Evolutionary conservation across 2,888 invertebrate species (phyloP).

Genomic region (Dexiosoma caninum): DNA sequence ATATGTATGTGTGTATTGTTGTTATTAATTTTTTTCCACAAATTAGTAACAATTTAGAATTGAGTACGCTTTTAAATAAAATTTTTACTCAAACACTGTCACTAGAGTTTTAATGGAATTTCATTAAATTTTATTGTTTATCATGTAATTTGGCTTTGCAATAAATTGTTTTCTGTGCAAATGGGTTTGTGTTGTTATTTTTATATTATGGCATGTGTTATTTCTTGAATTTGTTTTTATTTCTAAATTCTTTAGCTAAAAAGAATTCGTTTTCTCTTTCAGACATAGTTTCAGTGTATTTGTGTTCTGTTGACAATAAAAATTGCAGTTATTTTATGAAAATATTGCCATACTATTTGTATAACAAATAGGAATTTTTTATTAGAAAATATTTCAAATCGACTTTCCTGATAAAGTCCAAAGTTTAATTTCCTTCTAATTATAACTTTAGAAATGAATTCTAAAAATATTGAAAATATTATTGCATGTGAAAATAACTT

Average conservation of each 20-base stretch:
- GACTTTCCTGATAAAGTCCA: too few relatives aligned
- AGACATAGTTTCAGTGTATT: neutral
- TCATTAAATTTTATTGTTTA: conserved; percentile 41
- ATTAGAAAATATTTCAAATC: too few relatives aligned
- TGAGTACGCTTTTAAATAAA: too few relatives aligned
- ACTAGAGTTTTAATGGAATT: conserved; percentile 5
- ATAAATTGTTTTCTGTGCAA: neutral
- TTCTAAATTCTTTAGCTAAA: conserved; percentile 24
- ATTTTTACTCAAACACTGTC: conserved; percentile 8
- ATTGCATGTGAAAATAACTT: too few relatives aligned
- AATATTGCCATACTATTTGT: conserved; percentile 24
- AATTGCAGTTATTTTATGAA: conserved; percentile 33
- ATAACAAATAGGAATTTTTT: too few relatives aligned
- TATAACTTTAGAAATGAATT: too few relatives aligned
- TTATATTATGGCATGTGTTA: conserved; percentile 4
- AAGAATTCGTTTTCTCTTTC: neutral
- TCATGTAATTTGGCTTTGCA: neutral
- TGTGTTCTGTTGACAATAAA: neutral
- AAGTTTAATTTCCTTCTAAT: neutral
- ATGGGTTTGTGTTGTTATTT: conserved; percentile 33
- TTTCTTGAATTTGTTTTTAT: conserved; percentile 44
- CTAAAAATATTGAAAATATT: too few relatives aligned
- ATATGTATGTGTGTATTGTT: too few relatives aligned
- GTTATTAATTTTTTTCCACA: too few relatives aligned
- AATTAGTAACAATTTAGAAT: too few relatives aligned